These are phyloP conservation scores for Omphaloscelis lunosa DNA, from an alignment of 2,888 invertebrate genomes.

Conservation along the genomic window DNA sequence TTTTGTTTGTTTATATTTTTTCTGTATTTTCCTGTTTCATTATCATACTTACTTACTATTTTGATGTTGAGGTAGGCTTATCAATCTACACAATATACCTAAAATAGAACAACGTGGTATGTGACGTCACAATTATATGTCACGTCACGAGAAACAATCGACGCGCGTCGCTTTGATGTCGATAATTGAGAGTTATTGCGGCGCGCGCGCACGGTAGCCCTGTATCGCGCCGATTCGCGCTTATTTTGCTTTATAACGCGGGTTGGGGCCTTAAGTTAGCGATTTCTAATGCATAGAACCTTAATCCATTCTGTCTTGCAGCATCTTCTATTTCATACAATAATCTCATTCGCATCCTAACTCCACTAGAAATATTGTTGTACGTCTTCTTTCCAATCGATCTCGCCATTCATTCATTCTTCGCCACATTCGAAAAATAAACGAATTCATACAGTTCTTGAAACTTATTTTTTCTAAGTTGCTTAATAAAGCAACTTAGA, in stretches of 20 bases:
- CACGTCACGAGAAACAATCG: constrained; percentile 55
- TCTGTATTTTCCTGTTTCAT: background rate
- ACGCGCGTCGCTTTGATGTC: constrained; percentile 65
- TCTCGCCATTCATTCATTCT: too few species aligned
- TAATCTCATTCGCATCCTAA: too few species aligned
- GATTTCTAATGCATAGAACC: background rate
- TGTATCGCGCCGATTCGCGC: constrained; percentile 51
- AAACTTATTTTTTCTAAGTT: too few species aligned
- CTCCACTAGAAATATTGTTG: background rate
- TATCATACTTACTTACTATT: background rate
- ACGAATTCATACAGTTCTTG: too few species aligned
- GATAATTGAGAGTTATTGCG: constrained; percentile 73
- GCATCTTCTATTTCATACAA: background rate
- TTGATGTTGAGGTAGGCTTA: constrained; percentile 18
- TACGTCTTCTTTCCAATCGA: background rate
- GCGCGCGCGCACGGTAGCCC: constrained; percentile 62
- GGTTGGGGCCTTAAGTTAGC: constrained; percentile 41
- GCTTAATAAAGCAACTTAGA: too few species aligned
- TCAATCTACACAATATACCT: background rate
- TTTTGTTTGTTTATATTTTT: background rate
- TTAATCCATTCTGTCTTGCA: background rate
- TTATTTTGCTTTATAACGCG: constrained; percentile 50
- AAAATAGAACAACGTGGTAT: constrained; percentile 17
- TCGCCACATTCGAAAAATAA: too few species aligned
- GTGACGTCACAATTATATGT: constrained; percentile 43